Evolutionary conservation across 2,797 vertebrate species (phyloP).

Genomic region (Melanotaenia trifasciata): DNA sequence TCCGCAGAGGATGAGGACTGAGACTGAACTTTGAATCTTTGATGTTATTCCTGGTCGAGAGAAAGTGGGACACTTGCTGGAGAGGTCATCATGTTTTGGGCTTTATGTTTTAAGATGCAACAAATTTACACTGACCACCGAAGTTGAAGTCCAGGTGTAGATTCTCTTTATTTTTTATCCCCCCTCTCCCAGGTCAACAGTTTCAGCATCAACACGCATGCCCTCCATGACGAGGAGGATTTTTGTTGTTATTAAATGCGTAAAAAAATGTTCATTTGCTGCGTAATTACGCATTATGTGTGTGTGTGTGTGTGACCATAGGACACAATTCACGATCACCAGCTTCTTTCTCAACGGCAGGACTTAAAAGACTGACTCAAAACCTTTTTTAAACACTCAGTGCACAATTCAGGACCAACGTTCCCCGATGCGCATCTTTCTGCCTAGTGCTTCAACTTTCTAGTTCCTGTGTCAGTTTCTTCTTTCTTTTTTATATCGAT

Average conservation of each 20-base stretch:
- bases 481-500: constrained; percentile 90
- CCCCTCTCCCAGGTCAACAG: constrained; percentile 40
- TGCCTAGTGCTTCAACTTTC: constrained; percentile 86
- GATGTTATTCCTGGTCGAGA: constrained; percentile 53
- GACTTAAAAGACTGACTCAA: constrained; percentile 91
- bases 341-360: constrained; percentile 97
- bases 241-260: constrained; percentile 73
- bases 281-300: constrained; percentile 87
- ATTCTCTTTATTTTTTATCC: constrained; percentile 27
- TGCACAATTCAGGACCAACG: constrained; percentile 98
- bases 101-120: constrained; percentile 60
- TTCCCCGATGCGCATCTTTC: constrained; percentile 86
- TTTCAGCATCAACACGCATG: constrained; percentile 76
- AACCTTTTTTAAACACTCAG: constrained; percentile 82
- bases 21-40: constrained; percentile 66
- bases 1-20: constrained; percentile 76
- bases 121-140: constrained; percentile 72
- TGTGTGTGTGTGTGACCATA: constrained; percentile 75
- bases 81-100: constrained; percentile 59
- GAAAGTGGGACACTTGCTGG: constrained; percentile 47
- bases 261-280: constrained; percentile 84
- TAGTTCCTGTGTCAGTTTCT: constrained; percentile 89
- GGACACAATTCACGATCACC: constrained; percentile 91
- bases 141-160: constrained; percentile 79
- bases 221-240: constrained; percentile 67